These are phyloP conservation scores for Bimastos eiseni DNA, from an alignment of 2,888 invertebrate genomes.

Conservation along the genomic window DNA sequence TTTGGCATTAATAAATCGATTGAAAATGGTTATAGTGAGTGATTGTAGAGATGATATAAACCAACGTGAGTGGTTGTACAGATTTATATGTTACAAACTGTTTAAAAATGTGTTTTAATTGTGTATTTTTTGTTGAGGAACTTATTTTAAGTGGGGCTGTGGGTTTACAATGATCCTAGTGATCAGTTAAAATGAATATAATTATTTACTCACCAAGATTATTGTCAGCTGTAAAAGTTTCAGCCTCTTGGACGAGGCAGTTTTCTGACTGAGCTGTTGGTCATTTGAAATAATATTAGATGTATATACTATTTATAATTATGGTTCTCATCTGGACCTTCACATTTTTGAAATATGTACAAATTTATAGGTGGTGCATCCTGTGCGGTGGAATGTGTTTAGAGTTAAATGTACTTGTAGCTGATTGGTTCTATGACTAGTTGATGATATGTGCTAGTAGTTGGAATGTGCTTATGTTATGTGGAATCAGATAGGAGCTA, in stretches of 20 bases:
- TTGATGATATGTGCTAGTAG: too few relatives aligned
- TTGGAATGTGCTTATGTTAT: not conserved
- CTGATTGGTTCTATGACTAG: too few relatives aligned
- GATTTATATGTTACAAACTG: not conserved
- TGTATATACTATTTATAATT: not conserved
- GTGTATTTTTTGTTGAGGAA: not conserved
- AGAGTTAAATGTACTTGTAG: too few relatives aligned
- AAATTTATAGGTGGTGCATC: too few relatives aligned
- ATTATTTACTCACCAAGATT: not conserved
- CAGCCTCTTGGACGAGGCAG: not conserved
- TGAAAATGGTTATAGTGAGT: not conserved
- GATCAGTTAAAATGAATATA: not conserved
- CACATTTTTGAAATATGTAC: not conserved
- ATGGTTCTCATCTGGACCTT: not conserved
- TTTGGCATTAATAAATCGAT: not conserved
- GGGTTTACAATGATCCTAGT: not conserved
- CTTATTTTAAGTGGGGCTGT: not conserved
- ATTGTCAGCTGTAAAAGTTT: not conserved
- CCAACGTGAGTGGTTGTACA: not conserved
- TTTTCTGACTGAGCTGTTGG: constrained; percentile 13
- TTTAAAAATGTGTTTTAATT: not conserved
- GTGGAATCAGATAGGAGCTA: too few relatives aligned
- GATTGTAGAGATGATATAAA: not conserved
- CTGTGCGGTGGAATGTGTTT: too few relatives aligned
- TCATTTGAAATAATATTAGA: too few relatives aligned